A percentile compares a stretch with the other conserved stretches of the same genome.
Conservation (phyloP, 2,113 vertebrate species). For the Hemiscyllium ocellatum region DNA sequence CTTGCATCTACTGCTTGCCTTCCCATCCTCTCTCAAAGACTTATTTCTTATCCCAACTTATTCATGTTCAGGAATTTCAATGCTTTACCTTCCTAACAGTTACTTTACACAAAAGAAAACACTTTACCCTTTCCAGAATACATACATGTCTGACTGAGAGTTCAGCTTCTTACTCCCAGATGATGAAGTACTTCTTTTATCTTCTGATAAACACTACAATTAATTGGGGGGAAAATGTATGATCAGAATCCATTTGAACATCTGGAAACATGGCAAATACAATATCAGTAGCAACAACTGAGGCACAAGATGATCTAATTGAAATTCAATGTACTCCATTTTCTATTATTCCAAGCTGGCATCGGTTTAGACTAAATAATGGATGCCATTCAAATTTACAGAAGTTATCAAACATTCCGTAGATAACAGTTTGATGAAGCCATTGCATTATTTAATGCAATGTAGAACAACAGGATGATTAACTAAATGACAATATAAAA, state of each 20-base stretch:
- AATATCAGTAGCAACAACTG: not conserved
- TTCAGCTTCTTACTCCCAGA: conserved; percentile 23
- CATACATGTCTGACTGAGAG: not conserved
- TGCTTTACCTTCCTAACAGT: not conserved
- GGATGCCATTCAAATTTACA: not conserved
- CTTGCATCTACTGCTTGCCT: not conserved
- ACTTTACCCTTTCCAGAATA: not conserved
- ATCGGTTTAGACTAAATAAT: not conserved
- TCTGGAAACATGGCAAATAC: not conserved
- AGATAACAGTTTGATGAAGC: not conserved
- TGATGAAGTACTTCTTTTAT: conserved; percentile 28
- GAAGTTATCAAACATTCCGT: not conserved
- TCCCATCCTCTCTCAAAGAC: not conserved
- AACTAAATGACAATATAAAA: not conserved
- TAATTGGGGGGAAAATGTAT: not conserved
- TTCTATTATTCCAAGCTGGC: not conserved
- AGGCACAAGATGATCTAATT: not conserved
- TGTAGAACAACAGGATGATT: too few species aligned
- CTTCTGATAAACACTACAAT: conserved; percentile 23
- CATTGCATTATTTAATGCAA: too few species aligned
- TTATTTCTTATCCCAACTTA: not conserved
- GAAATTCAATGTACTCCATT: too few species aligned
- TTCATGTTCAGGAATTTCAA: not conserved
- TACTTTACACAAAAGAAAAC: not conserved
- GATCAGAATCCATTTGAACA: not conserved